Base-by-base conservation (phyloP, 2,797 vertebrate genomes). In the Saxicola maurus region DNA sequence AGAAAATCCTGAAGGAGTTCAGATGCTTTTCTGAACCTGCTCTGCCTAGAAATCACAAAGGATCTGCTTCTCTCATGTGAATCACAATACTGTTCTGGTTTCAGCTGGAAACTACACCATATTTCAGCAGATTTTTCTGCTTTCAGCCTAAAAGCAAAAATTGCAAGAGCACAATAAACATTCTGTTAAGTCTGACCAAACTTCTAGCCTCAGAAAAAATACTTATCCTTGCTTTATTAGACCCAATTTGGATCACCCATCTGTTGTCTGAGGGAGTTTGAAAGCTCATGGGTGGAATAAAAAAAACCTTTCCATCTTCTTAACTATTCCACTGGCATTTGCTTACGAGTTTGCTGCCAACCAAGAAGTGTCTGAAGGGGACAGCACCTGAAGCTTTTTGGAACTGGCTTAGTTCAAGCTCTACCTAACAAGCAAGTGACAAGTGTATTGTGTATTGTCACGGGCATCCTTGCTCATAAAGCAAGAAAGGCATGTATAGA, bases 191-290 rank as follows among this genome's bases (percentile, higher is more conserved):
- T 74, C 89, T 89, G 78, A 94, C 76, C 74, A 89, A 91, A 95
- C 90, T 94, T 94, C 43, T 74, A 92, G 82, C 80, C 78, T 91
- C 82, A 73, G 88, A 94, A 94, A 83, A 89, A 95, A 87, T 89
- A 92, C 90, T 68, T 77, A 79, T 88, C 71, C 82, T 77, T 84
- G 73, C 87, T 93, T 94, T 94, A 92, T 93, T 91, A 92, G 92
- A 92, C 88, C 91, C 69, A 86, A 86, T 93, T 95, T 93, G 92
- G 80, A 94, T 94, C 90, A 95, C 94, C 93, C 93, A 95, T 95
- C 95, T 96, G 94, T 87, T 94, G 87, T 95, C 81, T 95, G 92
- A 95, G 91, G 92, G 92, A 94, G 95, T 95, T 87, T 87, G 91
- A 96, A 95, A 90, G 86, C 95, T 94, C 93, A 91, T 90, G 92